A percentile compares a stretch with the other conserved stretches of the same genome.
phyloP scores from a whole-genome alignment of 2,888 invertebrate species.

The Tanypteryx hageni region DNA sequence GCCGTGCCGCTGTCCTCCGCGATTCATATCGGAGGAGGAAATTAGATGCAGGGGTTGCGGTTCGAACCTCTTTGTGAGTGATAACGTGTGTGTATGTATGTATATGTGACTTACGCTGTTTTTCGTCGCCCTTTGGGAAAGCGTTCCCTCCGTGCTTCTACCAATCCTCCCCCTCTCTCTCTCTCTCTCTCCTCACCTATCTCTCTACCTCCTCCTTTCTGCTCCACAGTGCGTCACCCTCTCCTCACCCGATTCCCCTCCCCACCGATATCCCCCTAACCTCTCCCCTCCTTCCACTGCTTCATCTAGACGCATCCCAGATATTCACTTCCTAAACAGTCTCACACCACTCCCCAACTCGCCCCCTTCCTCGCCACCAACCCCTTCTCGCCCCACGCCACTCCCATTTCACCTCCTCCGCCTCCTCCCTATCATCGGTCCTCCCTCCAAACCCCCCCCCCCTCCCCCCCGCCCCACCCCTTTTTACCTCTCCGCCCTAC shows the following conservation, averaged over 20 bases:
- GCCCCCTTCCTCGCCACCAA: background rate
- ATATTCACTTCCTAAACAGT: background rate
- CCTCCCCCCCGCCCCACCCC: background rate
- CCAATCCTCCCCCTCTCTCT: slow-evolving; percentile 3
- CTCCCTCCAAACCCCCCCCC: background rate
- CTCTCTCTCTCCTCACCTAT: background rate
- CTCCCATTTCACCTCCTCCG: background rate
- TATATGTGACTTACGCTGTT: background rate
- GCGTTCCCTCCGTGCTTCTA: background rate
- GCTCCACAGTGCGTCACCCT: background rate
- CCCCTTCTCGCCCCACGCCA: background rate
- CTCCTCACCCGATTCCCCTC: background rate
- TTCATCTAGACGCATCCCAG: background rate
- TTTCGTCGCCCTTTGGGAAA: background rate
- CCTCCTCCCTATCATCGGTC: background rate
- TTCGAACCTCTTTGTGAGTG: slow-evolving; percentile 55
- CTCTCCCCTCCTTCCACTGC: background rate
- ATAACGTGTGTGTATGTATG: background rate
- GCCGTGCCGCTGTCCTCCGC: slow-evolving; percentile 11
- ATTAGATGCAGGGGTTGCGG: slow-evolving; percentile 55
- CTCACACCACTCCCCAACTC: background rate
- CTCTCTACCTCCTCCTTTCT: background rate
- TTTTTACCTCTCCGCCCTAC: background rate
- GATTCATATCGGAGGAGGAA: slow-evolving; percentile 49
- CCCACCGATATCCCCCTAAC: background rate